Evolutionary conservation across 2,888 invertebrate species (phyloP).

Genomic region (Megamerina dolium): DNA sequence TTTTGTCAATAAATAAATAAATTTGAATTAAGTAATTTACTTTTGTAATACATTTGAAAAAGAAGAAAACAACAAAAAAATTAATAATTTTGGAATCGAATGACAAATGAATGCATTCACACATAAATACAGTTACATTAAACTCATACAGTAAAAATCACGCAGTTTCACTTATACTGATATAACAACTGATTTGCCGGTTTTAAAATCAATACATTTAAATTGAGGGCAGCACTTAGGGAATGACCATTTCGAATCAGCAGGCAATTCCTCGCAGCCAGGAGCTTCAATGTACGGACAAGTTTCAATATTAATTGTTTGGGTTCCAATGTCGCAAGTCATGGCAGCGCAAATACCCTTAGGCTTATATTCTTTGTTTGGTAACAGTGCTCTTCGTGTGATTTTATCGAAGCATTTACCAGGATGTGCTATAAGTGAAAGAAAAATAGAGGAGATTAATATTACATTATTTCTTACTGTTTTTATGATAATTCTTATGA

Average conservation of each 20-base stretch:
- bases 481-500: not conserved
- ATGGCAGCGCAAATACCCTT: constrained; percentile 47
- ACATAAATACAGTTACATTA: too few species aligned
- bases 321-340: constrained; percentile 42
- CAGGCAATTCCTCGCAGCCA: constrained; percentile 45
- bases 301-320: constrained; percentile 45
- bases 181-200: constrained; percentile 43
- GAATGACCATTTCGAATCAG: constrained; percentile 41
- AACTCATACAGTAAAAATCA: too few species aligned
- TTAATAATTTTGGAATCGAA: too few species aligned
- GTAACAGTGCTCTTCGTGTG: constrained; percentile 42
- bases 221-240: constrained; percentile 48
- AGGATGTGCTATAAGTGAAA: constrained; percentile 37
- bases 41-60: too few species aligned
- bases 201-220: constrained; percentile 45
- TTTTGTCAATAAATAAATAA: too few species aligned
- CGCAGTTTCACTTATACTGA: too few species aligned
- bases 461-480: not conserved
- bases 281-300: constrained; percentile 47
- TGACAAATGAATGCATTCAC: too few species aligned
- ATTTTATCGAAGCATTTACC: constrained; percentile 47
- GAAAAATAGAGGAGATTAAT: constrained; percentile 21
- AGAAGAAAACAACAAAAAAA: too few species aligned
- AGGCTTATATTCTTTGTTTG: constrained; percentile 46
- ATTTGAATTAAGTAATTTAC: too few species aligned